phyloP scores from a whole-genome alignment of 2,113 vertebrate genomes.

The Paradisaea rubra region DNA sequence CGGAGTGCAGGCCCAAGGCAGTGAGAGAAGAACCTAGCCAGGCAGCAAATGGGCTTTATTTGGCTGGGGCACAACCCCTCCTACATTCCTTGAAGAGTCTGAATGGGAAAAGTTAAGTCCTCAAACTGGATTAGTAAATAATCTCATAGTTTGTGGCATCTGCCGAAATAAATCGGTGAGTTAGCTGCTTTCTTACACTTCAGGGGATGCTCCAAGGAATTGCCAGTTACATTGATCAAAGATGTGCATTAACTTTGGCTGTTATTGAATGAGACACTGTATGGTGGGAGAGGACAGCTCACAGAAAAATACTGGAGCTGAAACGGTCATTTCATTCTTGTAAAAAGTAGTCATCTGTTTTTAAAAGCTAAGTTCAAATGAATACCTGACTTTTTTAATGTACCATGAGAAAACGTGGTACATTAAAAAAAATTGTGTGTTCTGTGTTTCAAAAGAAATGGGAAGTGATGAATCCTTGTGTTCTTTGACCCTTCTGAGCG shows the following conservation, averaged over 20 bases:
- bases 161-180: constrained; percentile 69
- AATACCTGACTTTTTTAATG: background rate
- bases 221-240: constrained; percentile 66
- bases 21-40: constrained; percentile 73
- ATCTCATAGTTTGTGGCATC: constrained; percentile 78
- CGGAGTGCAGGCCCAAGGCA: constrained; percentile 68
- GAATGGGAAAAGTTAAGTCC: constrained; percentile 78
- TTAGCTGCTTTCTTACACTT: constrained; percentile 68
- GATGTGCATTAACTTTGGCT: constrained; percentile 32
- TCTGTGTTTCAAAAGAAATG: background rate
- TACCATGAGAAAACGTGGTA: background rate
- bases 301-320: constrained; percentile 17
- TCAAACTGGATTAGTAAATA: constrained; percentile 83
- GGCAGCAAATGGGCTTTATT: constrained; percentile 82
- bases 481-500: background rate
- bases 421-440: background rate
- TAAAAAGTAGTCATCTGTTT: background rate
- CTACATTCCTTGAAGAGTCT: constrained; percentile 78
- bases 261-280: background rate
- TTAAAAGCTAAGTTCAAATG: background rate
- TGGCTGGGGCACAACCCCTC: constrained; percentile 75
- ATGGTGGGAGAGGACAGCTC: background rate
- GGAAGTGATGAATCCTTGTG: background rate
- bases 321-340: background rate
- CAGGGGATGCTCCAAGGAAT: constrained; percentile 42